Percentiles rank a stretch among this genome's conserved stretches.
Conservation (phyloP, 2,888 invertebrate species). For the Iselma pallidipennis region DNA sequence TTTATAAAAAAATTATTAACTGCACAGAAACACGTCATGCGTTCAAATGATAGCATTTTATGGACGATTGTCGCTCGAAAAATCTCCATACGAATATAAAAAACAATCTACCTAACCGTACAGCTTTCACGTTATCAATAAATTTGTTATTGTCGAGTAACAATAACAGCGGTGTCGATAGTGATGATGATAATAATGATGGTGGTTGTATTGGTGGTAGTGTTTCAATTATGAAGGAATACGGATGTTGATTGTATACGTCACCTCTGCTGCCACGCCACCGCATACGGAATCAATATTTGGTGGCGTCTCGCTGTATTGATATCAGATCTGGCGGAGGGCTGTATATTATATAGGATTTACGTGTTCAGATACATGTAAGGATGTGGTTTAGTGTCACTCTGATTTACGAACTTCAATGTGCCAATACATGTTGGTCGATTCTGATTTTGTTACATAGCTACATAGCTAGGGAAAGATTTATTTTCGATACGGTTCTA, state of each 20-base stretch:
- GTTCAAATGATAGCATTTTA: neutral
- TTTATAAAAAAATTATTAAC: too few species aligned
- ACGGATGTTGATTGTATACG: slow-evolving; percentile 40
- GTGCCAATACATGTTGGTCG: slow-evolving; percentile 22
- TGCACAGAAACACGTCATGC: neutral
- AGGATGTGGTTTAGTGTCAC: slow-evolving; percentile 49
- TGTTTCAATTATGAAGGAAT: neutral
- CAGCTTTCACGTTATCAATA: neutral
- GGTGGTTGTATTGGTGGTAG: neutral
- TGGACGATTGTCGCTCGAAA: neutral
- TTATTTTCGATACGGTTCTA: slow-evolving; percentile 16
- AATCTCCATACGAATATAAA: neutral
- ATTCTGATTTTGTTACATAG: slow-evolving; percentile 22
- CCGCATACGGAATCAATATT: slow-evolving; percentile 50
- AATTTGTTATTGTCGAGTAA: neutral
- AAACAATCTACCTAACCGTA: too few species aligned
- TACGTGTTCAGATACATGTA: slow-evolving; percentile 50
- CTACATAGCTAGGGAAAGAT: slow-evolving; percentile 6
- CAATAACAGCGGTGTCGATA: neutral
- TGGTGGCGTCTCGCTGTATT: slow-evolving; percentile 45
- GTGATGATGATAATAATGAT: neutral
- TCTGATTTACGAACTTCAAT: slow-evolving; percentile 45
- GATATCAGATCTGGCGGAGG: slow-evolving; percentile 49
- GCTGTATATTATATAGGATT: slow-evolving; percentile 52
- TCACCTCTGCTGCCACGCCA: slow-evolving; percentile 39